A percentile compares a stretch with the other conserved stretches of the same genome.
Evolutionary conservation across 2,797 vertebrate species (phyloP).

Genomic region (Sebastes matsubarae): DNA sequence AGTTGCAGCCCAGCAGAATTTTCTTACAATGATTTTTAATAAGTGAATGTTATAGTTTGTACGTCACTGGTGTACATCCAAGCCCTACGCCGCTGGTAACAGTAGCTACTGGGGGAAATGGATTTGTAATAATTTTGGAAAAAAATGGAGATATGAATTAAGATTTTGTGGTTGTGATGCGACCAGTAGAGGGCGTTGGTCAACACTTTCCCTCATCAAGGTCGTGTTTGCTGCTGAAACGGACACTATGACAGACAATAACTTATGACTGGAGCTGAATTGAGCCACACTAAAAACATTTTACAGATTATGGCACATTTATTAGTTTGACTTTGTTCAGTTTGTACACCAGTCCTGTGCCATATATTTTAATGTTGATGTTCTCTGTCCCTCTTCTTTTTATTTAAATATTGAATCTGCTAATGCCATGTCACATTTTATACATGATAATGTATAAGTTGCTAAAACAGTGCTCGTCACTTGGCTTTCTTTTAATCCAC

Average conservation of each 20-base stretch:
- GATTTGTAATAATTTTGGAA: neutral
- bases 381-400: neutral
- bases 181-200: neutral
- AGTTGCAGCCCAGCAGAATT: constrained; percentile 16
- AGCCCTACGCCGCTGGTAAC: neutral
- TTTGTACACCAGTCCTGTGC: constrained; percentile 1
- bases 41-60: constrained; percentile 22
- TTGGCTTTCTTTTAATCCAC: neutral
- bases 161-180: neutral
- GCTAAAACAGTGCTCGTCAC: neutral
- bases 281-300: constrained; percentile 20
- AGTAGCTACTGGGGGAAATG: neutral
- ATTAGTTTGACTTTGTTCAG: neutral
- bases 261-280: neutral
- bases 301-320: constrained; percentile 4
- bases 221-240: constrained; percentile 13
- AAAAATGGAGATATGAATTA: neutral
- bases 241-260: neutral
- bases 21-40: constrained; percentile 24
- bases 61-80: neutral
- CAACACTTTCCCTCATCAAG: constrained; percentile 1
- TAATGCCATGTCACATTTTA: neutral
- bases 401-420: neutral
- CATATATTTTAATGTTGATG: constrained; percentile 19
- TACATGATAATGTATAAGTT: neutral